Evolutionary conservation across 2,113 vertebrate species (phyloP).

Genomic region (Etheostoma cragini): DNA sequence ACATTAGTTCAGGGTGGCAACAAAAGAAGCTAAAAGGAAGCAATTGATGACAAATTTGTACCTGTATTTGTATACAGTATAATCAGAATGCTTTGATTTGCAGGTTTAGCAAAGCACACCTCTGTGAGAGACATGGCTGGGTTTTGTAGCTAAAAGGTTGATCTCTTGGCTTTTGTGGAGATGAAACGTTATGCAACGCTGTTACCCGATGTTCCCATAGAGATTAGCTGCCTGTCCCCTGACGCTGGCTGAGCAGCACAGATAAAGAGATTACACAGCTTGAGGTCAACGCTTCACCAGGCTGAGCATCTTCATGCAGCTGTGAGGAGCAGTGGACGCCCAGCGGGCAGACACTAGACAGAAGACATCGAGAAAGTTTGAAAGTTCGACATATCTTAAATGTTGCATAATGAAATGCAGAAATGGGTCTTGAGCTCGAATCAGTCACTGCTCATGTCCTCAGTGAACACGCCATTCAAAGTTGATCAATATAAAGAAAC

Average conservation of each 20-base stretch:
- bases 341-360: neutral
- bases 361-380: neutral
- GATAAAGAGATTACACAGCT: conserved; percentile 74
- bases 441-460: neutral
- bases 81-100: neutral
- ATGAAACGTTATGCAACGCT: conserved; percentile 75
- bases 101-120: neutral
- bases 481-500: neutral
- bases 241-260: conserved; percentile 47
- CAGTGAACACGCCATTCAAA: neutral
- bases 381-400: neutral
- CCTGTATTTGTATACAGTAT: neutral
- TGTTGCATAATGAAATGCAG: neutral
- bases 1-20: neutral
- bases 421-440: neutral
- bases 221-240: conserved; percentile 68
- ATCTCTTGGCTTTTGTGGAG: conserved; percentile 46
- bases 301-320: conserved; percentile 40
- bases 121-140: neutral
- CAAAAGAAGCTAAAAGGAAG: neutral
- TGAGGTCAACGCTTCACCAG: conserved; percentile 23
- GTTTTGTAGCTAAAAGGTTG: conserved; percentile 6
- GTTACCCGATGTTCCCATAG: conserved; percentile 69
- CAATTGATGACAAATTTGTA: neutral
- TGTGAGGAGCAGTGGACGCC: conserved; percentile 33